These are phyloP conservation scores for Heliconius erato DNA, from an alignment of 2,888 invertebrate species.

Conservation along the genomic window DNA sequence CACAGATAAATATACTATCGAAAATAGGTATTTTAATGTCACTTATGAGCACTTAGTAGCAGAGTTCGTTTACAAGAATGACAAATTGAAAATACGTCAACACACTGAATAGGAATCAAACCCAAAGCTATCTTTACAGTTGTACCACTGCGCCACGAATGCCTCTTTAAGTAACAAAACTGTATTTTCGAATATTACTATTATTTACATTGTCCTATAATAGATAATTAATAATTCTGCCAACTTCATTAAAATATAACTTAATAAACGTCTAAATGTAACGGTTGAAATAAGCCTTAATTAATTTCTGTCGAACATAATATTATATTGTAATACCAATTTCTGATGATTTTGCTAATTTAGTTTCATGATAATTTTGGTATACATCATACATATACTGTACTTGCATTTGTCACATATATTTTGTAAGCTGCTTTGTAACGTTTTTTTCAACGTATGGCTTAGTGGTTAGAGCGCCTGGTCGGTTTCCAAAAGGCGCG, in stretches of 20 bases:
- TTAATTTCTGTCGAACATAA: constrained; percentile 12
- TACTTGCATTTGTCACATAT: not conserved
- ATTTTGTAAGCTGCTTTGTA: not conserved
- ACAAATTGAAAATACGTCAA: too few relatives aligned
- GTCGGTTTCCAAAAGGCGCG: too few relatives aligned
- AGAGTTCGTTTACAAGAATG: too few relatives aligned
- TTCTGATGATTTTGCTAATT: constrained; percentile 9
- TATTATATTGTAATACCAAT: not conserved
- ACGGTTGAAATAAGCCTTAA: not conserved
- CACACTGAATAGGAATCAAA: too few relatives aligned
- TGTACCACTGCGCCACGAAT: too few relatives aligned
- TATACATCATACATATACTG: not conserved
- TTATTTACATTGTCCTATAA: not conserved
- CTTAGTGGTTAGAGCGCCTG: too few relatives aligned
- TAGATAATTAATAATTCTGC: not conserved
- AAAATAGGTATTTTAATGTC: too few relatives aligned
- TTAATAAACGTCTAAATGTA: constrained; percentile 9
- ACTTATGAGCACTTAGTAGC: too few relatives aligned
- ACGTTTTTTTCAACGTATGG: too few relatives aligned
- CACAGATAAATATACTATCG: too few relatives aligned
- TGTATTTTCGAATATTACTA: not conserved
- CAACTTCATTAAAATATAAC: not conserved
- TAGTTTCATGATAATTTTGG: not conserved
- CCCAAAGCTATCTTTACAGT: too few relatives aligned
- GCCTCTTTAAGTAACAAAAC: not conserved